phyloP scores from a whole-genome alignment of 2,888 invertebrate genomes.

The Pterostichus madidus region DNA sequence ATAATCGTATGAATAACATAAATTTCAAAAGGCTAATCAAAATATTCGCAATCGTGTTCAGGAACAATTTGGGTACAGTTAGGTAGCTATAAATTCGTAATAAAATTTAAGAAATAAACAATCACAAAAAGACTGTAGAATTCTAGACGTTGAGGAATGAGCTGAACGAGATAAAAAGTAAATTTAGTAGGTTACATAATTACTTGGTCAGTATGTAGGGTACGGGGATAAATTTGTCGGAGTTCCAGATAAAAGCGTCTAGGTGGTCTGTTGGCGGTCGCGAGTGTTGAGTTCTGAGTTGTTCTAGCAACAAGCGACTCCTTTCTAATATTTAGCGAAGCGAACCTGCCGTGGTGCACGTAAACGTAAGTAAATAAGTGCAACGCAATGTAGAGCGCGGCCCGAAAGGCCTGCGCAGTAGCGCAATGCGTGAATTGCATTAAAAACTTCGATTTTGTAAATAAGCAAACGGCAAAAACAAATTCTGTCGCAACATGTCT shows the following conservation, averaged over 20 bases:
- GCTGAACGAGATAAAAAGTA: slow-evolving; percentile 42
- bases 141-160: slow-evolving; percentile 3
- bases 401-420: neutral
- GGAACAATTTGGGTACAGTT: slow-evolving; percentile 9
- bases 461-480: slow-evolving; percentile 61
- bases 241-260: slow-evolving; percentile 25
- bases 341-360: slow-evolving; percentile 32
- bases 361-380: slow-evolving; percentile 32
- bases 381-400: slow-evolving; percentile 35
- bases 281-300: slow-evolving; percentile 9
- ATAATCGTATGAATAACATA: too few species aligned
- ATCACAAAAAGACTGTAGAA: neutral
- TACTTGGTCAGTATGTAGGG: slow-evolving; percentile 23
- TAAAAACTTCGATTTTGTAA: slow-evolving; percentile 52
- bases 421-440: neutral
- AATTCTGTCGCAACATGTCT: slow-evolving; percentile 64
- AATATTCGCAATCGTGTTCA: neutral
- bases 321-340: slow-evolving; percentile 41
- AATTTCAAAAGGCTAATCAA: too few species aligned
- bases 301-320: neutral
- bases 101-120: neutral
- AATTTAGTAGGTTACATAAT: slow-evolving; percentile 45
- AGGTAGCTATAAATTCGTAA: slow-evolving; percentile 11
- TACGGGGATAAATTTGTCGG: slow-evolving; percentile 43
- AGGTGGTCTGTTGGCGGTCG: neutral